Evolutionary conservation across 2,888 invertebrate species (phyloP), one percentile per base, ranked within the genome.

Genomic region (Kryphioiulus occultus): DNA sequence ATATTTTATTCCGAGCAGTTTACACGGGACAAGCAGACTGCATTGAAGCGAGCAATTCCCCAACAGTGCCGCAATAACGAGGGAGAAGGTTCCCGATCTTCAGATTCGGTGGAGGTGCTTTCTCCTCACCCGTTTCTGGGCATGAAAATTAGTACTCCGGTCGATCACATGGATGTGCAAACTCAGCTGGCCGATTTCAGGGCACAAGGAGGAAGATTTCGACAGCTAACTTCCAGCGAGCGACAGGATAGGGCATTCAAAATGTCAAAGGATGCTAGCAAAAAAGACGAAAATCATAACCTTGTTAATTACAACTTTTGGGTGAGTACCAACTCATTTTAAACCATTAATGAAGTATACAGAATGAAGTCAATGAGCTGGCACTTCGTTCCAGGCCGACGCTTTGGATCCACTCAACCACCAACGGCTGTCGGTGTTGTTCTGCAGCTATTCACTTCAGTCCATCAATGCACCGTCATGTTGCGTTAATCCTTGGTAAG

Each of bases 401-500:
- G 96, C 96, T 0, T 92, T 97, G 32, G 95, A 96, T 90, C 95
- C 96, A 0, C 94, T 94, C 89, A 95, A 95, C 91, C 97, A 97
- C 91, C 99, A 99, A 92, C 94, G 95, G 85, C 93, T 99, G 86
- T 95, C 96, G 7, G 95, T 99, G 53, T 93, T 99, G 88, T 96
- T 98, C 91, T 98, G 97, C 91, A 98, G 97, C 91, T 97, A 95
- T 91, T 95, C 96, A 89, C 94, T 94, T 89, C 94, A 94, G 90
- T 95, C 95, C 0, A 93, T 94, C 44, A 96, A 97, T 91, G 95
- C 96, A 2, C 97, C 97, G 0, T 95, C 95, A 88, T 97, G 97
- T 91, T 98, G 98, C 91, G 96, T 97, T 0, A 95, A 96, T 91
- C 98, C 98, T 0, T 96, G 96, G 96, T 95, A 91, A 93, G 93